Base-by-base conservation (phyloP, 2,888 invertebrate genomes). In the Oscheius sp. region DNA sequence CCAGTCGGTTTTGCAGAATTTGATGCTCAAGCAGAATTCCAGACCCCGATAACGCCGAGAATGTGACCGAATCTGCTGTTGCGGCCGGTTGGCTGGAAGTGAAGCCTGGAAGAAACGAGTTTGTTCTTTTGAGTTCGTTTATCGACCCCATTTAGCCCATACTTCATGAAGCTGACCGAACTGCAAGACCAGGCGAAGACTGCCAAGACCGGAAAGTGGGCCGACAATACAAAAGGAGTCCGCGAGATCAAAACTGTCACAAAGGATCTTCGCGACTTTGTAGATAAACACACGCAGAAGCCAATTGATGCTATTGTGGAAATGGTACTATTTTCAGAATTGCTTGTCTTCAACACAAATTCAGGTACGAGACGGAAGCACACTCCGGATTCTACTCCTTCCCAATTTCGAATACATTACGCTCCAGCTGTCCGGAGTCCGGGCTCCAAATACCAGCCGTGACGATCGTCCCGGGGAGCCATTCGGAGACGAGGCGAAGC, bases 381-480 rank as follows among this genome's bases (percentile, higher is more conserved):
- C 98, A 0, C 93, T 97, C 13, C 92, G 97, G 80, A 94, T 95
- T 2, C 94, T 96, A 87, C 91, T 99, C 10, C 90, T 97, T 73
- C 96, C 97, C 1, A 94, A 94, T 76, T 96, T 93, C 90, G 93
- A 95, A 85, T 94, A 96, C 88, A 93, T 98, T 75, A 98, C 96
- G 0, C 90, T 99, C 76, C 96, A 96, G 94, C 93, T 99, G 80
- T 94, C 96, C 68, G 99, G 99, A 76, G 95, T 99, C 82, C 76
- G 82, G 4, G 74, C 84, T 3, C 82, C 84, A 60, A 73, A 79
- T 21, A 80, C 78, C 13, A 7, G 77, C 35, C 70, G 65, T 29
- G 29, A 60, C 2, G 86, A 85, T 21, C 83, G 85, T 33, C 93
- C 93, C 79, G 82, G 89, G 2, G 92, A 92, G 81, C 90, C 90